Conservation (phyloP, 1,140 invertebrate species). For the Drosophila nigrodunni region DNA sequence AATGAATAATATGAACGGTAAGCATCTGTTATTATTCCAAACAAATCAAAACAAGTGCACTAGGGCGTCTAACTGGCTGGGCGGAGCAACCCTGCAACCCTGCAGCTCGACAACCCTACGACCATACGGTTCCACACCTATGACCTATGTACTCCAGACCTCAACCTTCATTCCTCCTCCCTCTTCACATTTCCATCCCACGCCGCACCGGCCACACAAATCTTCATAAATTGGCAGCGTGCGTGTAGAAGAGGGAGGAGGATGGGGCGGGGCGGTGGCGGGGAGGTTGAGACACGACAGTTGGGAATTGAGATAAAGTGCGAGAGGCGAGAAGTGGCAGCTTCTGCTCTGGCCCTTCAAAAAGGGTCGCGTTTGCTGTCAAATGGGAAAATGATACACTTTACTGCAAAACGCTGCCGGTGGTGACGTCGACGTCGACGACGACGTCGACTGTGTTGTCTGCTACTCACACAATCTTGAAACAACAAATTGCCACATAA, state of each 20-base stretch:
- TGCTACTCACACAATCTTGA: conserved; percentile 71
- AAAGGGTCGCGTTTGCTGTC: conserved; percentile 63
- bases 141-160: background rate
- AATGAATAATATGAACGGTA: conserved; percentile 84
- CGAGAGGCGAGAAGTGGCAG: conserved; percentile 65
- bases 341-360: conserved; percentile 17
- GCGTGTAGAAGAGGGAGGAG: background rate
- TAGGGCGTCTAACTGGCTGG: conserved; percentile 55
- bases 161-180: background rate
- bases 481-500: conserved; percentile 85
- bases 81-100: conserved; percentile 35
- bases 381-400: conserved; percentile 85
- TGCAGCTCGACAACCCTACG: background rate
- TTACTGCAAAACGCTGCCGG: conserved; percentile 51
- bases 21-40: conserved; percentile 85
- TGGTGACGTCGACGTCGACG: background rate
- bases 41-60: conserved; percentile 85
- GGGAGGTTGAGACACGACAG: conserved; percentile 50
- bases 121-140: too few species aligned
- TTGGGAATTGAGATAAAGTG: conserved; percentile 82
- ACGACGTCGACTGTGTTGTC: background rate
- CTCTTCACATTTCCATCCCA: background rate
- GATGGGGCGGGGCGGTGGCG: too few species aligned
- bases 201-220: conserved; percentile 69
- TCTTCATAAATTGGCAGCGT: conserved; percentile 82